These are phyloP conservation scores for Leistus spinibarbis DNA, from an alignment of 2,888 invertebrate species.

Conservation along the genomic window DNA sequence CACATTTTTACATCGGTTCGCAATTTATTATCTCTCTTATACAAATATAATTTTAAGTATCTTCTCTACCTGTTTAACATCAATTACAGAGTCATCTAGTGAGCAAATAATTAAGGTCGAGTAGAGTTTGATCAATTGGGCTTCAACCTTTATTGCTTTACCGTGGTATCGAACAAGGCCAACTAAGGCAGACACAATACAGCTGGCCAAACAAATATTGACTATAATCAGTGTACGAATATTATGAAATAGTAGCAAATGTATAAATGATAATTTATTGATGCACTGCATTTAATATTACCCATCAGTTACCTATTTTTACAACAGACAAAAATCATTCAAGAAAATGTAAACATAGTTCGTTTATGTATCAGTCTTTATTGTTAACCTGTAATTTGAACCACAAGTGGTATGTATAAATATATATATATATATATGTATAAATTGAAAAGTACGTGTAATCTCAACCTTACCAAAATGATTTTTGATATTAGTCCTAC, in stretches of 20 bases:
- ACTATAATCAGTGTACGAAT: background rate
- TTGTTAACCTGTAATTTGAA: constrained; percentile 15
- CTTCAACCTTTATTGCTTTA: background rate
- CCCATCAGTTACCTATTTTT: constrained; percentile 24
- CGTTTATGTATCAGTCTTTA: constrained; percentile 23
- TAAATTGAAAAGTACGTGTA: background rate
- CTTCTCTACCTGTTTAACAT: background rate
- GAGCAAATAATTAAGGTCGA: background rate
- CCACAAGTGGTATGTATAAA: constrained; percentile 11
- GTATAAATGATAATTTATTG: constrained; percentile 4
- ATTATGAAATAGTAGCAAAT: constrained; percentile 4
- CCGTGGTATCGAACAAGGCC: constrained; percentile 25
- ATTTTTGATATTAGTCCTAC: background rate
- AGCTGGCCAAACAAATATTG: constrained; percentile 21
- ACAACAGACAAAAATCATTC: constrained; percentile 13
- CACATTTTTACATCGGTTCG: too few relatives aligned
- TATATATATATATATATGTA: background rate
- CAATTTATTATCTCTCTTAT: too few relatives aligned
- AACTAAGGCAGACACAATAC: too few relatives aligned
- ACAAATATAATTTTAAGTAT: too few relatives aligned
- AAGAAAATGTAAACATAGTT: constrained; percentile 36
- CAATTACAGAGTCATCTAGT: background rate
- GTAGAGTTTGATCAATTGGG: background rate
- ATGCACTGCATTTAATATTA: constrained; percentile 15
- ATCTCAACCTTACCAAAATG: constrained; percentile 1